These are phyloP conservation scores for Mionectes olivaceus DNA, from an alignment of 2,797 vertebrate genomes.

Conservation along the genomic window DNA sequence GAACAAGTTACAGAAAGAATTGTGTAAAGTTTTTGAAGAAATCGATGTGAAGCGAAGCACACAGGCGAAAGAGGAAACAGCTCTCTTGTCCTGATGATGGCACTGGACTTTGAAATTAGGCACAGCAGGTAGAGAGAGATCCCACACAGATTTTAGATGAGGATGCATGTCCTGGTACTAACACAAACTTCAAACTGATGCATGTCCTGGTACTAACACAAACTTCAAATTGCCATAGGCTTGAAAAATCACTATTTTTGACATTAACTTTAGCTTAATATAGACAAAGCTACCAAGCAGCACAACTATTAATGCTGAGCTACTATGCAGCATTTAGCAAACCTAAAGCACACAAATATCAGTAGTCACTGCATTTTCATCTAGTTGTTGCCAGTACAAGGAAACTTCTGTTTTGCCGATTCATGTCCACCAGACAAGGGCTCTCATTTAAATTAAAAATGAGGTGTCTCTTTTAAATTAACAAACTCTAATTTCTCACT, in stretches of 20 bases:
- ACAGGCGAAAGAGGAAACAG: neutral
- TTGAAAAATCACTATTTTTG: neutral
- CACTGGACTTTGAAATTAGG: conserved; percentile 32
- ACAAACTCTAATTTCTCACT: neutral
- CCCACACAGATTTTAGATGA: neutral
- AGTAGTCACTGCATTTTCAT: neutral
- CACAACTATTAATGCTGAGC: neutral
- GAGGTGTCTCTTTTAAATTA: neutral
- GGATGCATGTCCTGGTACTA: too few species aligned
- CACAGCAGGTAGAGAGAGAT: neutral
- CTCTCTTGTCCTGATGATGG: neutral
- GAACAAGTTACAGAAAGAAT: neutral
- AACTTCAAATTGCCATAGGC: neutral
- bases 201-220: neutral
- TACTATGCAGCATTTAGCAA: neutral
- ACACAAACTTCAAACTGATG: too few species aligned
- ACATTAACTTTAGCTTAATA: neutral
- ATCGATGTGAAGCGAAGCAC: neutral
- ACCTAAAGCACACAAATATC: neutral
- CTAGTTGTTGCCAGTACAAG: neutral
- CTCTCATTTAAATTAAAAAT: neutral
- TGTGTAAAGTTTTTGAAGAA: neutral
- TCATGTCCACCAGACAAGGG: accelerated
- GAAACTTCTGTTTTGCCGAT: neutral
- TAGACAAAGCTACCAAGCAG: neutral